A percentile compares a stretch with the other conserved stretches of the same genome.
These are phyloP conservation scores for Helogale parvula DNA, from an alignment of 2,113 vertebrate species.

Conservation along the genomic window DNA sequence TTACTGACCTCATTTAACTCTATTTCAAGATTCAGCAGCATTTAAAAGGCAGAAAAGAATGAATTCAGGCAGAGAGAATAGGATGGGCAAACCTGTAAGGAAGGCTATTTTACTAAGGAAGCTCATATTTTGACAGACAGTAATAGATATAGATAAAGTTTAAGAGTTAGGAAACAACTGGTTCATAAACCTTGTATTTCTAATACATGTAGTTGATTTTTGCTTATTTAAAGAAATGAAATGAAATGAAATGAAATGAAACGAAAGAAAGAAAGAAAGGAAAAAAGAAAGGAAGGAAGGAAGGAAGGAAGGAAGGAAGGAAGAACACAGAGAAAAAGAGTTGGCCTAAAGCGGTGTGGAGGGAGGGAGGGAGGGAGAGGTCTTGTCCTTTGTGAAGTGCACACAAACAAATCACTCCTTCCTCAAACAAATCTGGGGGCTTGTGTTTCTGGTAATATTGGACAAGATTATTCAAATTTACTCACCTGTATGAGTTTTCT, in stretches of 20 bases:
- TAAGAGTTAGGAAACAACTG: not conserved
- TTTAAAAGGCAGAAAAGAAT: not conserved
- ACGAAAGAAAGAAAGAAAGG: not conserved
- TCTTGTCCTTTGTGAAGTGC: not conserved
- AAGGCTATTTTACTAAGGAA: not conserved
- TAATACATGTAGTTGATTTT: not conserved
- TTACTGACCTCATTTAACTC: not conserved
- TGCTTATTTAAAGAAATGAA: not conserved
- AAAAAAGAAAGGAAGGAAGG: not conserved
- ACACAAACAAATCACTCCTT: not conserved
- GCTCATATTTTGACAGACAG: not conserved
- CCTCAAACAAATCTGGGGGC: not conserved
- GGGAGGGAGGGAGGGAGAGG: not conserved
- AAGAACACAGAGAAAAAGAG: too few relatives aligned
- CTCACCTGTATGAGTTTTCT: not conserved
- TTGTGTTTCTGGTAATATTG: not conserved
- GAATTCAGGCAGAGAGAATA: not conserved
- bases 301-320: rapidly evolving
- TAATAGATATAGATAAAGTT: not conserved
- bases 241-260: not conserved
- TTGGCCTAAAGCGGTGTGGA: not conserved
- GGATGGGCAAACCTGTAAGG: not conserved
- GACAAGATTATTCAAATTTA: not conserved
- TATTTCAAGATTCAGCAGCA: not conserved
- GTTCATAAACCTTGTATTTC: not conserved